Conservation (phyloP, 1,140 invertebrate species). For the Babylonia areolata region DNA sequence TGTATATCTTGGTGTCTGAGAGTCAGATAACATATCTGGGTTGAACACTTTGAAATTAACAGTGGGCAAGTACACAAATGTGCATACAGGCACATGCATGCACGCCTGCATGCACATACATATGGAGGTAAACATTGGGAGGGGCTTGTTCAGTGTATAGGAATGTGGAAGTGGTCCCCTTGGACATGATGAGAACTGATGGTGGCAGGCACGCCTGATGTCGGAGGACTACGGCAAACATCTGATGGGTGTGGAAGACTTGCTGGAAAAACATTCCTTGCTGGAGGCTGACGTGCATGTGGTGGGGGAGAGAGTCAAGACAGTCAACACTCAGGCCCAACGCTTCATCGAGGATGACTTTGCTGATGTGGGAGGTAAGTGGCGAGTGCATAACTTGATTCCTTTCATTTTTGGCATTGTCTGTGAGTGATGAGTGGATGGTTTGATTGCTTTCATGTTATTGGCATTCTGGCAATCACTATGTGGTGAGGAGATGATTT, state of each 20-base stretch:
- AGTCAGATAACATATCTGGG: no score
- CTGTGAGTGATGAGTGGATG: no score
- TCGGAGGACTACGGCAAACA: conserved; percentile 99
- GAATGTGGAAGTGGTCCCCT: neutral
- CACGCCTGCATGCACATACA: no score
- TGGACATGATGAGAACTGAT: neutral
- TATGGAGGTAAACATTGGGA: no score
- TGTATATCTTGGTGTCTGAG: no score
- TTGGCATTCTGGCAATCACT: no score
- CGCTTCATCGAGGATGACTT: conserved; percentile 91
- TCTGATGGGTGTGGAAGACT: conserved; percentile 98
- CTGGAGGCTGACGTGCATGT: conserved; percentile 99
- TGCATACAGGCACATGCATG: no score
- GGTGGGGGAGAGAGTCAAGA: conserved; percentile 96
- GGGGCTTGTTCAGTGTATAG: neutral
- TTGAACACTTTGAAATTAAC: no score
- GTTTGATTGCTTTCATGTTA: no score
- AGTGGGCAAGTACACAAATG: no score
- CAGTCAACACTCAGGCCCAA: conserved; percentile 95
- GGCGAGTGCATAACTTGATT: neutral
- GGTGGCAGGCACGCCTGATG: conserved; percentile 84
- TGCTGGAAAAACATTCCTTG: conserved; percentile 97
- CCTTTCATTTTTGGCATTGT: no score
- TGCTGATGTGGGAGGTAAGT: conserved; percentile 70
- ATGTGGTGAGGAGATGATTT: no score